A percentile compares a stretch with the other conserved stretches of the same genome.
phyloP scores from a whole-genome alignment of 2,113 vertebrate genomes.

The Nycticryphes semicollaris region DNA sequence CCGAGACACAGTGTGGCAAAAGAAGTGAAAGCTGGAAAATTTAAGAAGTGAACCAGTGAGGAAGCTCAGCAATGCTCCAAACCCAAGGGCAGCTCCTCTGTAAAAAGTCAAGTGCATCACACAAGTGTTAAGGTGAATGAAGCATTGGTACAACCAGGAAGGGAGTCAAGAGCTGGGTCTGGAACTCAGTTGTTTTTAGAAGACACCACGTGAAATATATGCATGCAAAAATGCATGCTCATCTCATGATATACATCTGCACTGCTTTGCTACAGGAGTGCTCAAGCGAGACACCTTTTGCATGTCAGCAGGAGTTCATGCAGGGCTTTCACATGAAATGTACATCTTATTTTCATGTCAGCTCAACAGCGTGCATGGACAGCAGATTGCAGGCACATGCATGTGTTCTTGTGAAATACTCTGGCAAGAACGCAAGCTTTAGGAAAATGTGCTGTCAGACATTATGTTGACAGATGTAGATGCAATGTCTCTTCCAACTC shows the following conservation, averaged over 20 bases:
- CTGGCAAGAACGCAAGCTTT: slow-evolving; percentile 27
- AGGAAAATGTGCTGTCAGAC: slow-evolving; percentile 60
- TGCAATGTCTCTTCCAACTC: slow-evolving; percentile 27
- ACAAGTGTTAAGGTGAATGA: not conserved
- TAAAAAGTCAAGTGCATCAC: not conserved
- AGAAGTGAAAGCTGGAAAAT: not conserved
- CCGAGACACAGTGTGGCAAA: not conserved
- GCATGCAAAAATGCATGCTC: not conserved
- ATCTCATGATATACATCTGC: not conserved
- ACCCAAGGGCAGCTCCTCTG: not conserved
- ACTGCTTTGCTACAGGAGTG: not conserved
- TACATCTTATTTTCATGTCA: slow-evolving; percentile 40
- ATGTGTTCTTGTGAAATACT: slow-evolving; percentile 51
- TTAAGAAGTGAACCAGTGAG: not conserved
- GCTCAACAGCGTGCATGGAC: not conserved
- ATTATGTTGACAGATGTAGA: slow-evolving; percentile 63
- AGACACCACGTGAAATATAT: not conserved
- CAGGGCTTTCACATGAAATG: not conserved
- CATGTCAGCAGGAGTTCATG: not conserved
- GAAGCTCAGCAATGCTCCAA: not conserved
- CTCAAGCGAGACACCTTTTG: slow-evolving; percentile 18
- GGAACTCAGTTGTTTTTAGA: not conserved
- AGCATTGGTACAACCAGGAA: not conserved
- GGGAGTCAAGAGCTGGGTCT: not conserved
- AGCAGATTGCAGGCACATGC: slow-evolving; percentile 41